These are phyloP conservation scores for Ptilodon capucinus DNA, from an alignment of 2,888 invertebrate species.

Conservation along the genomic window DNA sequence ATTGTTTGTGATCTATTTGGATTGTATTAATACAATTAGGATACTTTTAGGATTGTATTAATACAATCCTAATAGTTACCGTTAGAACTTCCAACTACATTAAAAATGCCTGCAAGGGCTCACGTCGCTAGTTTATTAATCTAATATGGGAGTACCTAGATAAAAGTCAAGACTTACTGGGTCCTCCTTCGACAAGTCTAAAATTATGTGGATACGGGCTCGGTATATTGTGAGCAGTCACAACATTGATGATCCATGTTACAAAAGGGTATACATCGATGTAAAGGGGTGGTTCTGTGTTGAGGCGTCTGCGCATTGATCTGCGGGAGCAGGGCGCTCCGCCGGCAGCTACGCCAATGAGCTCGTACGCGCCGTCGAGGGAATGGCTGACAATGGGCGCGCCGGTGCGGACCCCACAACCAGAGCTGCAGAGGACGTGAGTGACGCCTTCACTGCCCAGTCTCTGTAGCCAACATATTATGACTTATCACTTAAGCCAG, in stretches of 20 bases:
- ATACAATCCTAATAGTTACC: too few species aligned
- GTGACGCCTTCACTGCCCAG: conserved; percentile 60
- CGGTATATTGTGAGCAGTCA: conserved; percentile 62
- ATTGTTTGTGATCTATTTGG: too few species aligned
- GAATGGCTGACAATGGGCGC: conserved; percentile 64
- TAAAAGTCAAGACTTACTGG: conserved; percentile 40
- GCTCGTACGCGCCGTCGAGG: conserved; percentile 55
- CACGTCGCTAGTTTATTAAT: too few species aligned
- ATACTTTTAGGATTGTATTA: too few species aligned
- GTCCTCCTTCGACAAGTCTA: conserved; percentile 45
- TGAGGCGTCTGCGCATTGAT: conserved; percentile 56
- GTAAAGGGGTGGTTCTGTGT: conserved; percentile 62
- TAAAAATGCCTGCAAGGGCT: too few species aligned
- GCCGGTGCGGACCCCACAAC: conserved; percentile 65
- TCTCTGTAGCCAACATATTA: conserved; percentile 47
- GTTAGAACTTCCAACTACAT: too few species aligned
- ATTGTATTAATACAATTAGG: too few species aligned
- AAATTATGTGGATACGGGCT: conserved; percentile 58
- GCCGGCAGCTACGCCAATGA: conserved; percentile 61
- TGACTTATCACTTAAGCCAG: too few species aligned
- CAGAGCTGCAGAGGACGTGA: conserved; percentile 65
- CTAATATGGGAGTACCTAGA: too few species aligned
- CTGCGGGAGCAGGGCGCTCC: conserved; percentile 52
- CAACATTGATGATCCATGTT: conserved; percentile 64
- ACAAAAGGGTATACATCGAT: conserved; percentile 68